A percentile compares a stretch with the other conserved stretches of the same genome.
phyloP scores from a whole-genome alignment of 2,113 vertebrate species.

The Xiphophorus hellerii region DNA sequence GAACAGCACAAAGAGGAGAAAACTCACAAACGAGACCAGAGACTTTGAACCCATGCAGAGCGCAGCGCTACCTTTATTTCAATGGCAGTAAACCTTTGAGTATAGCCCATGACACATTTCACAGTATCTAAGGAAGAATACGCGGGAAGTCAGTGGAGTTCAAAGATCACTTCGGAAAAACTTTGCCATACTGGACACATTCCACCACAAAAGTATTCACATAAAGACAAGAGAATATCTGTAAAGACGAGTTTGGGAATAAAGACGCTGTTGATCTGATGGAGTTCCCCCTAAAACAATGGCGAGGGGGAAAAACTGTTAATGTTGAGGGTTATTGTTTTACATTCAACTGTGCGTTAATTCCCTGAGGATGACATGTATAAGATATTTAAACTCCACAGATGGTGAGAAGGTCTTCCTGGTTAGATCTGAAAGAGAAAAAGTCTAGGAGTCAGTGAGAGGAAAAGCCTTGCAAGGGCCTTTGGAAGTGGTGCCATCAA shows the following conservation, averaged over 20 bases:
- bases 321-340: not conserved
- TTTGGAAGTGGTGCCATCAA: constrained; percentile 7
- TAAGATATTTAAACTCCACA: constrained; percentile 45
- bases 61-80: constrained; percentile 80
- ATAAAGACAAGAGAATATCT: constrained; percentile 31
- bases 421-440: constrained; percentile 60
- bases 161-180: constrained; percentile 18
- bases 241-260: constrained; percentile 48
- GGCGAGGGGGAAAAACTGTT: not conserved
- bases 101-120: constrained; percentile 94
- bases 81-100: constrained; percentile 98
- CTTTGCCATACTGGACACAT: constrained; percentile 33
- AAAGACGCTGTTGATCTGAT: not conserved
- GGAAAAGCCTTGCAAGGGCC: constrained; percentile 2
- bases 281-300: constrained; percentile 23
- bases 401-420: constrained; percentile 26
- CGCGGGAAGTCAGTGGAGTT: constrained; percentile 69
- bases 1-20: constrained; percentile 84
- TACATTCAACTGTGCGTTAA: constrained; percentile 41
- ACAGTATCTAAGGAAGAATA: constrained; percentile 83
- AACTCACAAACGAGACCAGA: constrained; percentile 84
- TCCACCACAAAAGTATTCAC: constrained; percentile 41
- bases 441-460: constrained; percentile 20
- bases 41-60: constrained; percentile 88
- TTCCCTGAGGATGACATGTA: constrained; percentile 47